These are phyloP conservation scores for Brachionus calyciflorus DNA, from an alignment of 1,140 invertebrate species.

Conservation along the genomic window DNA sequence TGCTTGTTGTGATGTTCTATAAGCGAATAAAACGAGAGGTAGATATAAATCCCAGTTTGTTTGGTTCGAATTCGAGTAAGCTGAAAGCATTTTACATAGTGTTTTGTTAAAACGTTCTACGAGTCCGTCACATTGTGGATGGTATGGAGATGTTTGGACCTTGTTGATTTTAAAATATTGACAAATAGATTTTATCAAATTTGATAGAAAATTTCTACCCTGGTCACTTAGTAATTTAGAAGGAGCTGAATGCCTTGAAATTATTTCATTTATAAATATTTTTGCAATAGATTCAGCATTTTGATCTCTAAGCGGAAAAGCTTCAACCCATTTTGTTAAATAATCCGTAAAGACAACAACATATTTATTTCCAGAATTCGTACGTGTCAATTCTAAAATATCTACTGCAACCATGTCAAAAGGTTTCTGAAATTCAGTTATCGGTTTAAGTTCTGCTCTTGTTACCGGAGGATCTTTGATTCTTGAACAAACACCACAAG, in stretches of 20 bases:
- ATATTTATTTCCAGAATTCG: conserved; percentile 50
- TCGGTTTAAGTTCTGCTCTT: too few relatives aligned
- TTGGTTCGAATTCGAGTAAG: conserved; percentile 49
- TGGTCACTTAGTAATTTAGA: conserved; percentile 31
- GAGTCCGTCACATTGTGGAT: conserved; percentile 53
- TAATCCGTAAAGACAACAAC: conserved; percentile 51
- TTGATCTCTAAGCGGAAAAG: conserved; percentile 50
- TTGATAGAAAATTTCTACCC: conserved; percentile 48
- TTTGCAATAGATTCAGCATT: conserved; percentile 49
- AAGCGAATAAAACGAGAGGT: too few relatives aligned
- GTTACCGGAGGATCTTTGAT: too few relatives aligned
- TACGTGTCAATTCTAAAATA: not conserved
- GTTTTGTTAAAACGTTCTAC: conserved; percentile 53
- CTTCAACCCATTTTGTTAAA: conserved; percentile 51
- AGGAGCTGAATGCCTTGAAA: not conserved
- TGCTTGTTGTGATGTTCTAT: too few relatives aligned
- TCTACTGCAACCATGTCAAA: conserved; percentile 36
- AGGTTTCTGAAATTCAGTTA: too few relatives aligned
- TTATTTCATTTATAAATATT: too few relatives aligned
- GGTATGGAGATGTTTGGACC: conserved; percentile 51
- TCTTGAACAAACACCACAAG: too few relatives aligned
- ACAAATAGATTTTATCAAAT: conserved; percentile 49
- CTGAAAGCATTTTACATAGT: conserved; percentile 47
- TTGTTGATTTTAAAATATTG: conserved; percentile 48
- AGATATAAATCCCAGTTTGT: conserved; percentile 55